Evolutionary conservation across 2,888 invertebrate genomes (phyloP).

Genomic region (Azorinus chamasolen): DNA sequence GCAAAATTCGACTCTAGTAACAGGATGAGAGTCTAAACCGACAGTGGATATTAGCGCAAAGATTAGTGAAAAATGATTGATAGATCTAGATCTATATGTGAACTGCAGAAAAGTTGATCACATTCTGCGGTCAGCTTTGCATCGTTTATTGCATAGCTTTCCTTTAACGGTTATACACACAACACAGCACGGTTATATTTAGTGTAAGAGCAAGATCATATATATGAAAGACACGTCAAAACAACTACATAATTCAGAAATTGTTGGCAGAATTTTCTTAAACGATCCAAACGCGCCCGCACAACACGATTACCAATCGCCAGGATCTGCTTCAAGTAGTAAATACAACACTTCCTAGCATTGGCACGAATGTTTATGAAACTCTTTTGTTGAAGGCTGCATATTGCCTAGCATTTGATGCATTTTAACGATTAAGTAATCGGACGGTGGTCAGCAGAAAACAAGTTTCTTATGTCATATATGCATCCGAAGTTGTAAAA

Average conservation of each 20-base stretch:
- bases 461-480: no score
- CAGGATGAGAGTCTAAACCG: no score
- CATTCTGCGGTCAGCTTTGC: background rate
- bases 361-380: conserved; percentile 35
- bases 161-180: background rate
- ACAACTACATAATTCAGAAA: background rate
- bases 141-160: conserved; percentile 2
- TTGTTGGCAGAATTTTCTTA: background rate
- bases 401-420: conserved; percentile 40
- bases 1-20: background rate
- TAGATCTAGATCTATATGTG: background rate
- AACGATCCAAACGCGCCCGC: background rate
- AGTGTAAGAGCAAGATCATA: background rate
- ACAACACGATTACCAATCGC: background rate
- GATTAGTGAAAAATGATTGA: no score
- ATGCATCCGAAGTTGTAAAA: no score
- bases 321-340: background rate
- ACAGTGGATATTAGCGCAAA: no score
- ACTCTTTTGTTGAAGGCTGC: conserved; percentile 27
- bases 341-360: background rate
- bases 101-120: background rate
- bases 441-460: no score
- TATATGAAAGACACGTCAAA: background rate
- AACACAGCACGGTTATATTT: background rate
- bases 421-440: conserved; percentile 33